Conservation (phyloP, 2,797 vertebrate genomes). For the Lagocephalus sceleratus region DNA sequence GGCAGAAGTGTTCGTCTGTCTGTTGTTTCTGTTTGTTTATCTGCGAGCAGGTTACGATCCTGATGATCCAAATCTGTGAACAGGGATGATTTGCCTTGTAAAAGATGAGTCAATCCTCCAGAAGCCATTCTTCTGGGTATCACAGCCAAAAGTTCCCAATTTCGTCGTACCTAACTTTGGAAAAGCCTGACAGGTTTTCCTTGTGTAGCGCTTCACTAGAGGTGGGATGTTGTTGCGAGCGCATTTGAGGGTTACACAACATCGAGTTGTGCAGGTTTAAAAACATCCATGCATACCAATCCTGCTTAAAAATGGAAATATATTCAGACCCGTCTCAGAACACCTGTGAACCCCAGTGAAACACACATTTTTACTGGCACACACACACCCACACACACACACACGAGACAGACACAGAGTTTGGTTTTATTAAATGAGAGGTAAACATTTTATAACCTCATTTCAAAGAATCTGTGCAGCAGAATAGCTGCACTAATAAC, state of each 20-base stretch:
- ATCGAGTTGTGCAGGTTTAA: slow-evolving; percentile 55
- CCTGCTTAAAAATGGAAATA: slow-evolving; percentile 70
- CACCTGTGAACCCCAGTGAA: slow-evolving; percentile 60
- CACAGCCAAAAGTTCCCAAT: no score
- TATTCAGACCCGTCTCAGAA: slow-evolving; percentile 67
- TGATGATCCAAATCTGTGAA: not conserved
- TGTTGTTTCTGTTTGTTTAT: slow-evolving; percentile 10
- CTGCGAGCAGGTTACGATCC: not conserved
- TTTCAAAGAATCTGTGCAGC: slow-evolving; percentile 41
- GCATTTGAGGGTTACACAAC: no score
- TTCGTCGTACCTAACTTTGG: no score
- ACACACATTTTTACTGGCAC: slow-evolving; percentile 12
- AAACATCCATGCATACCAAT: slow-evolving; percentile 67
- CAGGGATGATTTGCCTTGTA: not conserved
- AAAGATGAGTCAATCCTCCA: slow-evolving; percentile 2
- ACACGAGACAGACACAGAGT: slow-evolving; percentile 10
- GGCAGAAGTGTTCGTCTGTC: slow-evolving; percentile 1
- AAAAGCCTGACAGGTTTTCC: no score
- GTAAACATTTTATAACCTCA: slow-evolving; percentile 38
- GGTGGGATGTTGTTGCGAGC: no score
- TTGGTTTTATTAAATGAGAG: slow-evolving; percentile 45
- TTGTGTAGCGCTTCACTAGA: no score
- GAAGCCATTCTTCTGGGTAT: slow-evolving; percentile 12
- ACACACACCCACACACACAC: slow-evolving; percentile 9
- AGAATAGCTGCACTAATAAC: slow-evolving; percentile 35